Base-by-base conservation (phyloP, 2,797 vertebrate species). In the Thunnus albacares region DNA sequence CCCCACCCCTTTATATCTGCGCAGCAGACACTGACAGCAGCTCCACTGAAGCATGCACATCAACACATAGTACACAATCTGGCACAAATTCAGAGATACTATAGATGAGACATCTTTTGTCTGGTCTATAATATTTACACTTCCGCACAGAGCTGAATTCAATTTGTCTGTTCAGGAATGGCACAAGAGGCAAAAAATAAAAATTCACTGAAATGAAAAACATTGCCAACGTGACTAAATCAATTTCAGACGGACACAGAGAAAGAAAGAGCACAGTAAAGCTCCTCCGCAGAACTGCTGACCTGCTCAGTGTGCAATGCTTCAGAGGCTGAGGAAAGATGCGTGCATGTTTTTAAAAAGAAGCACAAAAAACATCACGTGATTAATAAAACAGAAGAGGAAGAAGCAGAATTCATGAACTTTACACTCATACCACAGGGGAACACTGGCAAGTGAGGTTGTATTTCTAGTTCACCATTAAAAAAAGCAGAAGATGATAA, bases 401-500 rank as follows among this genome's bases (percentile, higher is more conserved):
- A 64, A 72, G 63, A 64, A 75, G 53, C 13, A 26, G 20, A 14
- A n/a, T 10, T 30, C 6, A 51, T 81, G 6, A 56, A 74, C 38
- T 61, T 65, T 9, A 58, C 55, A 53, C 30, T 67, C 1, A 24
- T 38, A 12, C 58, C 20, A 26, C 4, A 1, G 18, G 24, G 3
- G 3, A 65, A 57, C 59, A 63, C 65, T 45, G 67, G 26, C 14
- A 59, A 12, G 8, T 12, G 11, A 1, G 13, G 13, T 63, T 28
- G 41, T 20, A 63, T 43, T 38, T 68, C 26, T 59, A 43, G 61
- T 66, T 71, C 38, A 33, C 14, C 2, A 2, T 49, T 49, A 1
- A 26, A 78, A 65, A 80, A 81, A 77, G 58, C 56, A 76, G 83
- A 84, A 79, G 49, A 68, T 0, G 41, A 65, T 18, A 0, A 56